Evolutionary conservation across 2,888 invertebrate species (phyloP), one percentile per base, ranked within the genome.

Genomic region (Platypus cylindrus): DNA sequence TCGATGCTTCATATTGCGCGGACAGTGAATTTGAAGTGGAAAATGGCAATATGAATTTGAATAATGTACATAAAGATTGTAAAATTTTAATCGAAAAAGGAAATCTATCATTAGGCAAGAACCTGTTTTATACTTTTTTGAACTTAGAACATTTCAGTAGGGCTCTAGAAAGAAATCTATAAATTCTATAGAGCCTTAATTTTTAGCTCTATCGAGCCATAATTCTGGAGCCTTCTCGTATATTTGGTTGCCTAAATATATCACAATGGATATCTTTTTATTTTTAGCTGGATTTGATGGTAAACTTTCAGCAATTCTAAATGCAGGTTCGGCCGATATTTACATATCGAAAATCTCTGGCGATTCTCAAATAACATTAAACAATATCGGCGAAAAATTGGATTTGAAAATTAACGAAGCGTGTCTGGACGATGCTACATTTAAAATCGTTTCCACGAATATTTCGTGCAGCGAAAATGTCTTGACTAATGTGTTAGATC

Each of bases 231-330:
- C n/a, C n/a, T n/a, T n/a, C n/a, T n/a, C n/a, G n/a, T n/a, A n/a
- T n/a, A n/a, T n/a, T n/a, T n/a, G n/a, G n/a, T n/a, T n/a, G n/a
- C n/a, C n/a, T n/a, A n/a, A n/a, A n/a, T n/a, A n/a, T n/a, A n/a
- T n/a, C n/a, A n/a, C 13, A 12, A 12, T 14, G 17, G 7, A 16
- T 2, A 9, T 8, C 29, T 17, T 26, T 30, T 20, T n/a, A 33
- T 39, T 53, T 53, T 37, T 38, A 63, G 62, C 51, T 40, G 58
- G 60, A 26, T 52, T 62, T 34, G 62, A 63, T 46, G 63, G 63
- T 7, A 50, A 53, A 17, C 38, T 61, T 11, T 47, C 50, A 18
- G 50, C 56, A 2, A 33, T 45, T 7, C 30, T 61, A 30, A 49
- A 48, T 32, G 22, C 34, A 8, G 59, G 58, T 23, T 36, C 46